Evolutionary conservation across 2,797 vertebrate species (phyloP), one percentile per base, ranked within the genome.

Genomic region (Acanthornis magna): DNA sequence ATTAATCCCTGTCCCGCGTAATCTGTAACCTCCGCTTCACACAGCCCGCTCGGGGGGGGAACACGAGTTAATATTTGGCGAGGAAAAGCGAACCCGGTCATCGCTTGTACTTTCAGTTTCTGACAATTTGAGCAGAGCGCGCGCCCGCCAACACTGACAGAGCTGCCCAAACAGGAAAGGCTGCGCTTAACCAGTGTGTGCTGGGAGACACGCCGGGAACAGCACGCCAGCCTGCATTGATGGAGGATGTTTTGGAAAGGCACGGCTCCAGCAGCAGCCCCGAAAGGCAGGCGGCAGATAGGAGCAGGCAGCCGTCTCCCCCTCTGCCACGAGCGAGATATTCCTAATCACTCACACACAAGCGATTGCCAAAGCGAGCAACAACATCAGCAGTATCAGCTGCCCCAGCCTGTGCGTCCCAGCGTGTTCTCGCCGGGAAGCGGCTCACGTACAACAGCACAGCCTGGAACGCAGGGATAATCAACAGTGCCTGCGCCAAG

Each of bases 101-200:
- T 27, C 30, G 48, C 65, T 74, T 38, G 45, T 48, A 81, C 95
- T 96, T 94, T 97, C 96, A 78, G 81, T 97, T 96, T 97, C 93
- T 55, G 66, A 72, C 54, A 85, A 94, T 86, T 81, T 36, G 81
- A 96, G 89, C 81, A 1, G 34, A 73, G 91, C 92, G 83, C 85
- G 85, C 88, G 85, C 72, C 82, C 92, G 80, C 54, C 50, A 91
- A 95, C 76, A 67, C 81, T 84, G 94, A 95, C 72, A 91, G 91
- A 91, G 94, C 96, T 95, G 91, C 92, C 95, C 96, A 40, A 79
- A 79, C 95, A 96, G 92, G 95, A 97, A 96, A 85, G 87, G 93
- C 94, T 67, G 78, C 83, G 36, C 19, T 65, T 43, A 75, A 88
- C 71, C 80, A 45, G 72, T 1, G 66, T 26, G 95, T 36, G 78